Base-by-base conservation (phyloP, 2,113 vertebrate species). In the Abramis brama region DNA sequence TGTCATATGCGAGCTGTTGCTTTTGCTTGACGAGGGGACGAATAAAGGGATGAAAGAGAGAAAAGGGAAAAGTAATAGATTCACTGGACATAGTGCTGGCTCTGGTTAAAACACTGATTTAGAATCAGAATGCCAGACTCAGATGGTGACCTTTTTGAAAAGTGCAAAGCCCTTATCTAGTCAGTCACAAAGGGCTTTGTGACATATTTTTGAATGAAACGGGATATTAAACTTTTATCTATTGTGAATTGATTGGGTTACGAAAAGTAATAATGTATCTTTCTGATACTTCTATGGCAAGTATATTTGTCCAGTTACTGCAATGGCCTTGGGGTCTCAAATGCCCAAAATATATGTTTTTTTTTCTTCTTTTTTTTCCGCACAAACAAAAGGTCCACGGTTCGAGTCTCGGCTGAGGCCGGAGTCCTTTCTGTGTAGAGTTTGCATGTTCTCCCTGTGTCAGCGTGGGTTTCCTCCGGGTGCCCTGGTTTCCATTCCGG, bases 71-170 rank as follows among this genome's bases (percentile, higher is more conserved):
- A 21, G 10, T 27, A 25, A 45, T 17, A 45, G 6, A 81, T 66
- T 64, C 33, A 60, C 9, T 62, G 23, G 57, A 39, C 6, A 8
- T 39, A 27, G 15, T 80, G 0, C 47, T 60, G 55, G 33, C 17
- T 57, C 7, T 45, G 39, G 36, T 81, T 81, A 17, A 66, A 81
- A 81, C 19, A 52, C 9, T 82, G 43, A 82, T 64, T 10, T 43
- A 81, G 8, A 81, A 70, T 82, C 45, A 70, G 15, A n/a, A 52
- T 82, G 21, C 10, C 45, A 55, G 62, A 36, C 9, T 68, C 25
- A 82, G 21, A 19, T 13, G 6, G 19, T 83, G 50, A 83, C 82
- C 82, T 83, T 83, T 83, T 55, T 50, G 8, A 36, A 71, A 81
- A 81, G 12, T 66, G n/a, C 9, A 30, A 82, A 68, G n/a, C 59